Conservation (phyloP, 2,113 vertebrate genomes). For the Puntigrus tetrazona region DNA sequence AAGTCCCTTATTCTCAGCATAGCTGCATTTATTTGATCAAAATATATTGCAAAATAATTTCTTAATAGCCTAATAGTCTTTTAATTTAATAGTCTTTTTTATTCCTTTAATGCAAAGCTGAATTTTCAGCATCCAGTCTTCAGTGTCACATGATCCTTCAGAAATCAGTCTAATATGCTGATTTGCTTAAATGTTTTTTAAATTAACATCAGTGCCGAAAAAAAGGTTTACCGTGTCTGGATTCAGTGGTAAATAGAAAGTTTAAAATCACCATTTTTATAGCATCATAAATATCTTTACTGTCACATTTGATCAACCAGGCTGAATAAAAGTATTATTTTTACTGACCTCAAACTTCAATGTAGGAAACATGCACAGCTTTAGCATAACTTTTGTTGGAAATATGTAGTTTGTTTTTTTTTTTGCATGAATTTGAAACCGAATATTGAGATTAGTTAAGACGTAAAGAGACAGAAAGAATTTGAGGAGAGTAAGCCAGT, state of each 20-base stretch:
- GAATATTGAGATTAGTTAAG: neutral
- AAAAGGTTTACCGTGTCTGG: neutral
- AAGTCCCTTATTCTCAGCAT: neutral
- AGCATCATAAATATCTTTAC: neutral
- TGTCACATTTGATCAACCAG: neutral
- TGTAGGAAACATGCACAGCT: neutral
- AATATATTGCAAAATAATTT: neutral
- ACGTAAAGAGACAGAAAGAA: neutral
- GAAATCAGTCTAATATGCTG: no score
- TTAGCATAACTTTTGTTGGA: neutral
- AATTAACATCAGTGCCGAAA: neutral
- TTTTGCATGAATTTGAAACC: neutral
- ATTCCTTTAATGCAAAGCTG: neutral
- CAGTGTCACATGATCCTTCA: no score
- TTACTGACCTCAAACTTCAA: neutral
- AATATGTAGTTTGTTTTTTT: neutral
- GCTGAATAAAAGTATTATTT: neutral
- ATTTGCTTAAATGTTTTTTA: no score
- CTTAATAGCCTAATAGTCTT: no score
- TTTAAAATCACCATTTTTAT: neutral
- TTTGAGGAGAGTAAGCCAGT: neutral
- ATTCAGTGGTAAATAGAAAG: neutral
- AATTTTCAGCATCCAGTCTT: neutral
- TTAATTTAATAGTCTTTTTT: no score
- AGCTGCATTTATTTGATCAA: neutral